Percentiles rank a stretch among this genome's conserved stretches.
Evolutionary conservation across 2,113 vertebrate genomes (phyloP).

Genomic region (Cervus canadensis): DNA sequence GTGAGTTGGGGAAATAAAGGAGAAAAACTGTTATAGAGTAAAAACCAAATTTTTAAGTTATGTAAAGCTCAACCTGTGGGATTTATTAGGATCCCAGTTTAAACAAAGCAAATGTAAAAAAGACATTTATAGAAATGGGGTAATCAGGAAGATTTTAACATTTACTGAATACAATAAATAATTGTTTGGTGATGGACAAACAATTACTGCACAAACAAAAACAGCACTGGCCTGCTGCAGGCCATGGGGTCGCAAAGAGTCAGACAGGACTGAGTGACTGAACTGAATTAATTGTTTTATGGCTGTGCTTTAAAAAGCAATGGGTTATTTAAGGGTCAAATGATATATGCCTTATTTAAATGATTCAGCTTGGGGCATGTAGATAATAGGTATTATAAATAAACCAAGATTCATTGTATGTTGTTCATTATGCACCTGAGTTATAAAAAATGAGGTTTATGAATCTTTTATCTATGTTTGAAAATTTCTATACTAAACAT

Average conservation of each 20-base stretch:
- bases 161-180: not conserved
- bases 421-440: not conserved
- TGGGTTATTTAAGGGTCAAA: not conserved
- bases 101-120: not conserved
- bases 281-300: not conserved
- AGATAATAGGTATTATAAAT: not conserved
- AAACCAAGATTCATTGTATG: not conserved
- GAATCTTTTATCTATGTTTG: not conserved
- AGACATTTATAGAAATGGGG: not conserved
- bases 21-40: not conserved
- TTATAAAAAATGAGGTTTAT: not conserved
- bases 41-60: not conserved
- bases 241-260: not conserved
- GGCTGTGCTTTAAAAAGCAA: not conserved
- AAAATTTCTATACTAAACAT: not conserved
- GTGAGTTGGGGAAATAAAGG: not conserved
- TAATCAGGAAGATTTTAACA: not conserved
- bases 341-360: not conserved
- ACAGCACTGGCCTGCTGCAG: not conserved
- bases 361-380: not conserved
- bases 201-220: not conserved
- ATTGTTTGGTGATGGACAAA: not conserved
- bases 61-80: not conserved
- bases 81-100: not conserved
- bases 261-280: not conserved